Percentiles rank a stretch among this genome's conserved stretches.
Evolutionary conservation across 1,140 invertebrate genomes (phyloP).

Genomic region (Sycophaga agraensis): DNA sequence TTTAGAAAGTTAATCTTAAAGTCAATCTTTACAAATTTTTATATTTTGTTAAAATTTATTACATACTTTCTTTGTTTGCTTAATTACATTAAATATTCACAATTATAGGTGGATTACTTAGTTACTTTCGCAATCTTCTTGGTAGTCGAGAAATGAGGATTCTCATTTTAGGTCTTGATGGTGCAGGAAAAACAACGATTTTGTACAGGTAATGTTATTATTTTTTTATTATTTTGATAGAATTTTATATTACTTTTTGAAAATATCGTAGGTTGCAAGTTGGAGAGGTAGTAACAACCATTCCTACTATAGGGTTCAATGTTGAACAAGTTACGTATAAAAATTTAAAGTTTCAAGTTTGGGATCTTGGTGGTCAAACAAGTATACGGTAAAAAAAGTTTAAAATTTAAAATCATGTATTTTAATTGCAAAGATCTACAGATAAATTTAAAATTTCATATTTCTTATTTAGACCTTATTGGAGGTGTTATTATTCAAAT

Average conservation of each 20-base stretch:
- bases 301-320: constrained; percentile 98
- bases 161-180: constrained; percentile 95
- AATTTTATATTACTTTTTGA: not conserved
- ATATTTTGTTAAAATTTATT: too few relatives aligned
- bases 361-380: constrained; percentile 98
- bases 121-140: constrained; percentile 91
- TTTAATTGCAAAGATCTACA: not conserved
- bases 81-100: too few relatives aligned
- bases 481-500: constrained; percentile 99
- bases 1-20: too few relatives aligned
- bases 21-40: too few relatives aligned
- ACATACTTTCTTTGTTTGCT: too few relatives aligned
- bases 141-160: constrained; percentile 97
- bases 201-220: constrained; percentile 73
- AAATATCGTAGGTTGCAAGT: constrained; percentile 78
- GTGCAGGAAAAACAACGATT: constrained; percentile 98
- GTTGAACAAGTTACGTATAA: constrained; percentile 96
- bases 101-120: constrained; percentile 87
- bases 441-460: constrained; percentile 38
- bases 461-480: constrained; percentile 84
- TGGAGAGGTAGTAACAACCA: constrained; percentile 99
- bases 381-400: constrained; percentile 70
- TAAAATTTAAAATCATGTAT: not conserved
- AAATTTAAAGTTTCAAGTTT: constrained; percentile 96
- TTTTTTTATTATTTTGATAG: constrained; percentile 28